Evolutionary conservation across 2,888 invertebrate genomes (phyloP).

Genomic region (Oscheius sp.): DNA sequence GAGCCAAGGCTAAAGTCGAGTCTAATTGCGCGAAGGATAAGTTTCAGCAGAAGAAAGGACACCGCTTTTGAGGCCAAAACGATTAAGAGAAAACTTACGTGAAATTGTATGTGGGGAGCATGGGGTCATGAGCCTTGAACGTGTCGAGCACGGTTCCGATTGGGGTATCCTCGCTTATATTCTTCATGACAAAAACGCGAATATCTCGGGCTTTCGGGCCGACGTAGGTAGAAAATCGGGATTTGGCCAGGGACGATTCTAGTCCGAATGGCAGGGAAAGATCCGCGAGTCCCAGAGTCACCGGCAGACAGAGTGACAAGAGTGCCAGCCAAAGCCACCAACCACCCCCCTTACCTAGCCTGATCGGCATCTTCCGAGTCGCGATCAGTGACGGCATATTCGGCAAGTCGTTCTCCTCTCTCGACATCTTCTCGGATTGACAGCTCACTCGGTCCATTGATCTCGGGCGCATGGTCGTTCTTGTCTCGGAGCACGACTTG

Average conservation of each 20-base stretch:
- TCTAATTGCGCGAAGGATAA: background rate
- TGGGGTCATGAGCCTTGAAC: conserved; percentile 69
- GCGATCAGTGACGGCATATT: conserved; percentile 93
- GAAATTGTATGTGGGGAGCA: conserved; percentile 64
- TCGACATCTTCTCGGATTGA: conserved; percentile 87
- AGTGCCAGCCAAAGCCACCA: conserved; percentile 19
- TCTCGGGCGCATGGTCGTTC: conserved; percentile 87
- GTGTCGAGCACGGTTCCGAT: conserved; percentile 68
- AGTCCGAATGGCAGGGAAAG: conserved; percentile 63
- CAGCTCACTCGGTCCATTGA: conserved; percentile 75
- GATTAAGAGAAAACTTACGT: conserved; percentile 63
- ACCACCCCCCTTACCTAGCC: conserved; percentile 51
- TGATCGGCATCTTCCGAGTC: conserved; percentile 85
- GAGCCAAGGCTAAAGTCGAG: background rate
- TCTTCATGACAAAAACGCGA: conserved; percentile 68
- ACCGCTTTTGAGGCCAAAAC: background rate
- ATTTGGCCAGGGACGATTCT: conserved; percentile 54
- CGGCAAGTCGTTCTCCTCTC: conserved; percentile 89
- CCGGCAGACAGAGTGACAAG: conserved; percentile 6
- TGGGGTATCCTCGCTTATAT: conserved; percentile 69
- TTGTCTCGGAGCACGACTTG: conserved; percentile 91
- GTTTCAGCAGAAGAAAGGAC: background rate
- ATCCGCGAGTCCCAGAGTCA: conserved; percentile 46
- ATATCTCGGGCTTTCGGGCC: conserved; percentile 59
- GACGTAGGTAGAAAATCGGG: conserved; percentile 63